Evolutionary conservation across 2,113 vertebrate species (phyloP).

Genomic region (Sapajus apella): DNA sequence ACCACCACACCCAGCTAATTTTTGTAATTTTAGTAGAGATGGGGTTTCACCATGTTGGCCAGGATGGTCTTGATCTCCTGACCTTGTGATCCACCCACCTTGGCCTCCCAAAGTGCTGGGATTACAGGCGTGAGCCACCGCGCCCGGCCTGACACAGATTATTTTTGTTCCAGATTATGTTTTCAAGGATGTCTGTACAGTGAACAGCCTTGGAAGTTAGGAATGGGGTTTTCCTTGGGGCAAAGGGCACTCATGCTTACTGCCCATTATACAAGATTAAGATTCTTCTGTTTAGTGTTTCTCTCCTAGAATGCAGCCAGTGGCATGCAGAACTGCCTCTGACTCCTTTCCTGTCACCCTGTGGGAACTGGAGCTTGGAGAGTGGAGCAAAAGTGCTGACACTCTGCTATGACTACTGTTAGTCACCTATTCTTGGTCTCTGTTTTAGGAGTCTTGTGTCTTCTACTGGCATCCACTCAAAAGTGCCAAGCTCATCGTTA

Average conservation of each 20-base stretch:
- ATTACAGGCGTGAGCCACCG: no score
- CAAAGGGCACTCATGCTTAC: background rate
- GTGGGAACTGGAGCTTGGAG: background rate
- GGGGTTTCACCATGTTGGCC: no score
- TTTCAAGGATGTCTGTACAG: background rate
- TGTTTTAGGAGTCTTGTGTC: background rate
- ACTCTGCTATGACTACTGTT: background rate
- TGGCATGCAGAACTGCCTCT: background rate
- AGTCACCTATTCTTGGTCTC: background rate
- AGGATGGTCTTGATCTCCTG: no score
- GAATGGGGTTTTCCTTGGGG: background rate
- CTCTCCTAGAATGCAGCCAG: background rate
- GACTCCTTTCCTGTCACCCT: background rate
- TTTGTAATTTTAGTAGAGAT: no score
- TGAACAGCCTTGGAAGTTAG: background rate
- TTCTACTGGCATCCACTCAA: background rate
- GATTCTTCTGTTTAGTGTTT: background rate
- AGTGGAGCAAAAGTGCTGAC: background rate
- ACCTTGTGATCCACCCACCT: no score
- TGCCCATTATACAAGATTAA: background rate
- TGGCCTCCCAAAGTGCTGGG: no score
- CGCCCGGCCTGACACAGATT: background rate
- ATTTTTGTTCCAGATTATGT: background rate
- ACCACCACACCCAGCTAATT: no score
- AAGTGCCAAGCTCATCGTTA: background rate